A percentile compares a stretch with the other conserved stretches of the same genome.
These are phyloP conservation scores for Abrostola triplasia DNA, from an alignment of 2,888 invertebrate genomes.

Conservation along the genomic window DNA sequence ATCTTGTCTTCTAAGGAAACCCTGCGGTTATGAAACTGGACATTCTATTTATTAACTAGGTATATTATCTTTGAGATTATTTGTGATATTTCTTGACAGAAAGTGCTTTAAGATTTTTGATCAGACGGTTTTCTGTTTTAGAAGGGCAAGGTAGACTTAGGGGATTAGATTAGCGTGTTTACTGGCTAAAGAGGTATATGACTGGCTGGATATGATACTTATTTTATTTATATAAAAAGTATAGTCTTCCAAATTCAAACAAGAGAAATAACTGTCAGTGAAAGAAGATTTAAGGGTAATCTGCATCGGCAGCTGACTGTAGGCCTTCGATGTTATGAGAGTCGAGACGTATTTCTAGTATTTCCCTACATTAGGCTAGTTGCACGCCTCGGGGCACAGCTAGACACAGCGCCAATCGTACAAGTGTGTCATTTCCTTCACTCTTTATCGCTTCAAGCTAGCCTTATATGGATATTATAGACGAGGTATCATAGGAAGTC, in stretches of 20 bases:
- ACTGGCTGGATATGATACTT: too few relatives aligned
- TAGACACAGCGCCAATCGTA: not conserved
- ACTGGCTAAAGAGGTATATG: too few relatives aligned
- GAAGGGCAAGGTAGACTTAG: not conserved
- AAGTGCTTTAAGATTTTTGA: not conserved
- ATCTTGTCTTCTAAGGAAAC: constrained; percentile 69
- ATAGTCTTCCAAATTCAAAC: too few relatives aligned
- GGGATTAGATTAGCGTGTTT: not conserved
- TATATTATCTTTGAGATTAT: constrained; percentile 5
- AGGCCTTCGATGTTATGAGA: not conserved
- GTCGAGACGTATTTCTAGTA: not conserved
- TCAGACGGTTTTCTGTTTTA: not conserved
- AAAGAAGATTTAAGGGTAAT: too few relatives aligned
- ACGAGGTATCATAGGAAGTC: not conserved
- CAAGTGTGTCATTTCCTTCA: not conserved
- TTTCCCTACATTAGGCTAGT: not conserved
- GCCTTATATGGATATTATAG: not conserved
- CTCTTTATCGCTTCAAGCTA: not conserved
- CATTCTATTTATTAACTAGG: constrained; percentile 18
- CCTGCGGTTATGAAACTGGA: constrained; percentile 39
- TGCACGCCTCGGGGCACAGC: not conserved
- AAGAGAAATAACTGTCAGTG: too few relatives aligned
- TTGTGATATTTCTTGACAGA: not conserved
- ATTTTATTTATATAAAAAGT: too few relatives aligned
- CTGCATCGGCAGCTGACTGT: not conserved